A percentile compares a stretch with the other conserved stretches of the same genome.
These are phyloP conservation scores for Ascidia mentula DNA, from an alignment of 23 tunicate genomes.

Conservation along the genomic window DNA sequence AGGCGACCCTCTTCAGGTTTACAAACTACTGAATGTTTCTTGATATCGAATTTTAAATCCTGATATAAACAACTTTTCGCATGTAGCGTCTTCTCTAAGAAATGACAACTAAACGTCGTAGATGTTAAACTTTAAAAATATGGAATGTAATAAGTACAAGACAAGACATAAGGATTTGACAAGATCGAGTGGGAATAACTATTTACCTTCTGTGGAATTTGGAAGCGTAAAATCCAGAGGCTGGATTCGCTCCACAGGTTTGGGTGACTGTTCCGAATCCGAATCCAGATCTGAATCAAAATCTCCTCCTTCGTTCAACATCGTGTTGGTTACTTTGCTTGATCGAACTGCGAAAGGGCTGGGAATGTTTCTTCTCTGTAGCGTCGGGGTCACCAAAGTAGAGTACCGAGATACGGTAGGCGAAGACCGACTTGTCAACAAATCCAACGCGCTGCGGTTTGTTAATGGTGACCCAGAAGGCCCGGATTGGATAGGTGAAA, in stretches of 20 bases:
- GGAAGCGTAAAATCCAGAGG: not conserved
- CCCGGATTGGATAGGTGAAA: constrained; percentile 21
- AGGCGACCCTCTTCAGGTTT: no score
- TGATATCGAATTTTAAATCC: no score
- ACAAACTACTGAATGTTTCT: no score
- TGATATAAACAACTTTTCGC: no score
- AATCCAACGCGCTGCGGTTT: constrained; percentile 17
- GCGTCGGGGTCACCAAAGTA: constrained; percentile 23
- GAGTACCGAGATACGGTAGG: constrained; percentile 46
- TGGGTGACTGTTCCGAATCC: constrained; percentile 6
- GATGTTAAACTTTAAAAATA: no score
- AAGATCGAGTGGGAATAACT: no score
- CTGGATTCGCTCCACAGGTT: not conserved
- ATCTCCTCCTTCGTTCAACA: constrained; percentile 27
- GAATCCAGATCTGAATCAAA: constrained; percentile 61
- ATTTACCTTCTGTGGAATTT: no score
- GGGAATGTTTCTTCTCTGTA: constrained; percentile 11
- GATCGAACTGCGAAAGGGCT: not conserved
- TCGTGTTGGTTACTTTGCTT: not conserved
- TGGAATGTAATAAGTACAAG: no score
- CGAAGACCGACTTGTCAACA: constrained; percentile 2
- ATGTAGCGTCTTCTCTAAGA: no score
- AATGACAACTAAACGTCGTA: no score
- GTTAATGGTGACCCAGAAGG: constrained; percentile 5
- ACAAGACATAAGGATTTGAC: no score